Conservation (phyloP, 23 tunicate species). For the Corella eumyota region DNA sequence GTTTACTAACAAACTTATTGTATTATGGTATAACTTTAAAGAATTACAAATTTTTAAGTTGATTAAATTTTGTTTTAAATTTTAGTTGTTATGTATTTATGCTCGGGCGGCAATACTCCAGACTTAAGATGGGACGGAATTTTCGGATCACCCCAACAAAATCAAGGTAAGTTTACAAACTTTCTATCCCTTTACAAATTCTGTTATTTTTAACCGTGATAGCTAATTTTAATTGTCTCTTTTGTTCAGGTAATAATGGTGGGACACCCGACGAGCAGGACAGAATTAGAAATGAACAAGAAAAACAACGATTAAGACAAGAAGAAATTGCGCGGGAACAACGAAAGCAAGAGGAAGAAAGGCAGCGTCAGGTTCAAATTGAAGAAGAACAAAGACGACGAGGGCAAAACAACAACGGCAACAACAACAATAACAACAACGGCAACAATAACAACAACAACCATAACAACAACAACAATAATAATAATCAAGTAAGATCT, state of each 20-base stretch:
- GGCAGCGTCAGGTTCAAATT: conserved; percentile 27
- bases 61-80: not conserved
- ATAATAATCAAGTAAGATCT: not conserved
- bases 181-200: not conserved
- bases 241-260: too few relatives aligned
- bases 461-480: conserved; percentile 11
- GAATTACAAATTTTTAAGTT: not conserved
- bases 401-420: conserved; percentile 12
- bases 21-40: not conserved
- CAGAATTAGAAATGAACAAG: conserved; percentile 11
- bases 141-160: conserved; percentile 17
- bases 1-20: not conserved
- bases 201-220: not conserved
- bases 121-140: conserved; percentile 55
- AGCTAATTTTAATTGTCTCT: not conserved
- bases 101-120: conserved; percentile 47
- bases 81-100: conserved; percentile 51
- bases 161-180: not conserved
- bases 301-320: conserved; percentile 26
- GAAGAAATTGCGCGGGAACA: conserved; percentile 44
- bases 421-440: conserved; percentile 10
- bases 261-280: conserved; percentile 1
- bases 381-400: conserved; percentile 35
- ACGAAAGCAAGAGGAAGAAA: conserved; percentile 38
- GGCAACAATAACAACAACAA: conserved; percentile 10